Conservation (phyloP, 2,888 invertebrate genomes). For the Actias luna region DNA sequence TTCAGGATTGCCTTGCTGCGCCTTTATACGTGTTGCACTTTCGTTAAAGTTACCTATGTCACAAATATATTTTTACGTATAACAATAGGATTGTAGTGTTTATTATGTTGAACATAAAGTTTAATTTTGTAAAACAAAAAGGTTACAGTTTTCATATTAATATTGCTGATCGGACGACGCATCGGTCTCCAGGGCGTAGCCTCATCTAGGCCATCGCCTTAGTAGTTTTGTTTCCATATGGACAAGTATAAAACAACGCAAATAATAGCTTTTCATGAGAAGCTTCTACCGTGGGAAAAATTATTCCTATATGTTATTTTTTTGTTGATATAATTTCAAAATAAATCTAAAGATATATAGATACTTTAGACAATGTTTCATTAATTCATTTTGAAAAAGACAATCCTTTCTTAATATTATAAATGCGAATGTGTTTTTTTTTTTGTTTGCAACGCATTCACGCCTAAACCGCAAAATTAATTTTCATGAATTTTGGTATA, state of each 20-base stretch:
- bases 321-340: neutral
- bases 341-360: neutral
- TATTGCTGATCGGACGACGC: constrained; percentile 39
- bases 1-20: constrained; percentile 16
- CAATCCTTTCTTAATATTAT: no score
- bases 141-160: neutral
- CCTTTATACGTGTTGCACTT: constrained; percentile 18
- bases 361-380: neutral
- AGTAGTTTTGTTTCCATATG: constrained; percentile 42
- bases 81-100: neutral
- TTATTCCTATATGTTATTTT: neutral
- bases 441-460: no score
- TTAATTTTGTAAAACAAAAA: neutral
- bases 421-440: no score
- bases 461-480: no score
- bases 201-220: constrained; percentile 33
- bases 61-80: constrained; percentile 21
- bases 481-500: no score
- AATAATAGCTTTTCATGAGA: constrained; percentile 8
- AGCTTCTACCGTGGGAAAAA: neutral
- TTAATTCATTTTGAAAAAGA: neutral
- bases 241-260: constrained; percentile 21
- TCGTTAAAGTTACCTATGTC: constrained; percentile 14
- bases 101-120: neutral
- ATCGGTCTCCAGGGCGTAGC: constrained; percentile 41